Evolutionary conservation across 2,888 invertebrate species (phyloP).

Genomic region (Cryptocephalus primarius): DNA sequence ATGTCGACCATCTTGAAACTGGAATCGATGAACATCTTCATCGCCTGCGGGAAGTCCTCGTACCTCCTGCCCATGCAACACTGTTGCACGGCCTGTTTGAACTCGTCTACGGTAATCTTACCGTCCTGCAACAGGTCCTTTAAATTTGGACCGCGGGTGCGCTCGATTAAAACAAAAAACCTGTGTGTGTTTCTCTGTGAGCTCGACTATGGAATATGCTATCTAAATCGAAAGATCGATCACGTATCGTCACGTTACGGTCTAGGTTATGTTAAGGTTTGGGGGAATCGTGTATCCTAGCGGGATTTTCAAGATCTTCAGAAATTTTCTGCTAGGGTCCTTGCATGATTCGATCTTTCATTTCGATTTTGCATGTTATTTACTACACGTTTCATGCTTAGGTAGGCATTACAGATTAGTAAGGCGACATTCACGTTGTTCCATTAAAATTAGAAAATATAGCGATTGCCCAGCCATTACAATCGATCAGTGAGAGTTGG

Average conservation of each 20-base stretch:
- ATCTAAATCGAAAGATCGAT: not conserved
- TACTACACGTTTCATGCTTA: too few species aligned
- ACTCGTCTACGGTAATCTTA: slow-evolving; percentile 68
- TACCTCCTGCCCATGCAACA: slow-evolving; percentile 69
- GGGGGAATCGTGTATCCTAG: too few species aligned
- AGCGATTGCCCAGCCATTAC: too few species aligned
- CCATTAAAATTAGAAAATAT: too few species aligned
- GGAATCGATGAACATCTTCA: slow-evolving; percentile 77
- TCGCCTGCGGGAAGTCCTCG: slow-evolving; percentile 72
- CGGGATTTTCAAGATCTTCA: too few species aligned
- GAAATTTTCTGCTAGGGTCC: too few species aligned
- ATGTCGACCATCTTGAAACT: slow-evolving; percentile 74
- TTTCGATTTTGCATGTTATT: too few species aligned
- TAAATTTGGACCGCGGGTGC: slow-evolving; percentile 8
- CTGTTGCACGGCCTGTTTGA: slow-evolving; percentile 70
- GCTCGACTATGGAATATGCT: slow-evolving; percentile 6
- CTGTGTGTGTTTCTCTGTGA: slow-evolving; percentile 11
- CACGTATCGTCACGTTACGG: not conserved
- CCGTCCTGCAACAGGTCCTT: slow-evolving; percentile 57
- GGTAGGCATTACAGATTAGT: too few species aligned
- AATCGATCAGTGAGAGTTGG: too few species aligned
- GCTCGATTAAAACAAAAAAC: slow-evolving; percentile 1
- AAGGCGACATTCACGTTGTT: too few species aligned
- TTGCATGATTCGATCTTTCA: too few species aligned
- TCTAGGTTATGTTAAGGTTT: not conserved